These are phyloP conservation scores for Falco biarmicus DNA, from an alignment of 2,797 vertebrate species.

Conservation along the genomic window DNA sequence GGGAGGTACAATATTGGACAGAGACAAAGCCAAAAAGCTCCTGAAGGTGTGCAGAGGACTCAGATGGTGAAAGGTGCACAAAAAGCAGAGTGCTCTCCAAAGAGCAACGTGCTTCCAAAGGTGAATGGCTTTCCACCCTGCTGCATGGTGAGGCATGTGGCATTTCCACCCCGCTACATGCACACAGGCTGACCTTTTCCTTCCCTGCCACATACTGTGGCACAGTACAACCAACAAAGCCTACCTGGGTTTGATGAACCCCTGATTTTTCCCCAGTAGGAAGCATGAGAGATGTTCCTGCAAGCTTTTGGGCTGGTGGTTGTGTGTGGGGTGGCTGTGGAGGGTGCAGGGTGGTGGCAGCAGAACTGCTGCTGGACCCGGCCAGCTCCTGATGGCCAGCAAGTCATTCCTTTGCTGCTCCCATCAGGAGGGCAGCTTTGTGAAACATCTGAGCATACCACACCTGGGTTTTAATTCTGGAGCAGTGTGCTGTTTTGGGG, in stretches of 20 bases:
- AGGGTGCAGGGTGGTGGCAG: neutral
- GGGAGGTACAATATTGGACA: neutral
- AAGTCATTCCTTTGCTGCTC: neutral
- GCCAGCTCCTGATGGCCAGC: neutral
- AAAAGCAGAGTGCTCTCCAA: neutral
- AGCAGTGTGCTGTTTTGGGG: neutral
- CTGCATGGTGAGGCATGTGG: neutral
- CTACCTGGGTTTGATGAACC: neutral
- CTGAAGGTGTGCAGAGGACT: neutral
- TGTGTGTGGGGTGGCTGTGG: neutral
- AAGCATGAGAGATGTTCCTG: neutral
- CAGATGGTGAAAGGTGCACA: neutral
- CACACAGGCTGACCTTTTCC: neutral
- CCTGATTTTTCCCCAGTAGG: neutral
- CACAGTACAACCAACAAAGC: neutral
- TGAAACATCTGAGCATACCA: neutral
- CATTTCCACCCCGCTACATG: neutral
- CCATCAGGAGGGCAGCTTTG: neutral
- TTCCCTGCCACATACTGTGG: neutral
- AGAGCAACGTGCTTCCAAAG: neutral
- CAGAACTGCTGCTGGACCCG: neutral
- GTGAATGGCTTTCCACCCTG: neutral
- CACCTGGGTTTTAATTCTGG: neutral
- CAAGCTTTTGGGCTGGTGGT: neutral
- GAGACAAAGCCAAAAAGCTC: slow-evolving; percentile 25